These are phyloP conservation scores for Heliangelus exortis DNA, from an alignment of 2,797 vertebrate species.

Conservation along the genomic window DNA sequence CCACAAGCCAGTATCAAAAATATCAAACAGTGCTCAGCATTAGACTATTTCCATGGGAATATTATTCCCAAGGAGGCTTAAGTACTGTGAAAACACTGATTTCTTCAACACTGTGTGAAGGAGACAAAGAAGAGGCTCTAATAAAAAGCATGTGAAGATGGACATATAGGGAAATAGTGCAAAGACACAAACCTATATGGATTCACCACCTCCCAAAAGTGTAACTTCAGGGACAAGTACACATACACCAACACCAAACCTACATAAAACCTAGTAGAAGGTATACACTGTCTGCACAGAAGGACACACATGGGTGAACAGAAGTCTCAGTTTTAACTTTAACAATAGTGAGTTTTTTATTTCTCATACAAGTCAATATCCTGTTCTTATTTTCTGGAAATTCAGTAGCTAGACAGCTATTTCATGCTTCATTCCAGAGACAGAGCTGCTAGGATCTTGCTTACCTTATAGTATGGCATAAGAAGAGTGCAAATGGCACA, in stretches of 20 bases:
- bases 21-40: not conserved
- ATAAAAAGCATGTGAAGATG: not conserved
- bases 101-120: not conserved
- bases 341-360: not conserved
- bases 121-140: not conserved
- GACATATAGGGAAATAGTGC: not conserved
- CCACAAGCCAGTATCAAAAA: not conserved
- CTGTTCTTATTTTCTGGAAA: not conserved
- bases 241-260: rapidly evolving
- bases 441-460: not conserved
- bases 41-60: not conserved
- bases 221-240: not conserved
- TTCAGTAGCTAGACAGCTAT: not conserved
- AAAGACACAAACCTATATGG: not conserved
- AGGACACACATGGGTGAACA: not conserved
- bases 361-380: not conserved
- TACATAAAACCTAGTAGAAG: not conserved
- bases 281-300: not conserved
- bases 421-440: not conserved
- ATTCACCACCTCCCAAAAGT: not conserved
- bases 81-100: not conserved
- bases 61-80: not conserved
- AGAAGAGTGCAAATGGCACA: slow-evolving; percentile 95
- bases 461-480: slow-evolving; percentile 93
- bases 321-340: not conserved